Base-by-base conservation (phyloP, 2,797 vertebrate species). In the Danio kyathit region DNA sequence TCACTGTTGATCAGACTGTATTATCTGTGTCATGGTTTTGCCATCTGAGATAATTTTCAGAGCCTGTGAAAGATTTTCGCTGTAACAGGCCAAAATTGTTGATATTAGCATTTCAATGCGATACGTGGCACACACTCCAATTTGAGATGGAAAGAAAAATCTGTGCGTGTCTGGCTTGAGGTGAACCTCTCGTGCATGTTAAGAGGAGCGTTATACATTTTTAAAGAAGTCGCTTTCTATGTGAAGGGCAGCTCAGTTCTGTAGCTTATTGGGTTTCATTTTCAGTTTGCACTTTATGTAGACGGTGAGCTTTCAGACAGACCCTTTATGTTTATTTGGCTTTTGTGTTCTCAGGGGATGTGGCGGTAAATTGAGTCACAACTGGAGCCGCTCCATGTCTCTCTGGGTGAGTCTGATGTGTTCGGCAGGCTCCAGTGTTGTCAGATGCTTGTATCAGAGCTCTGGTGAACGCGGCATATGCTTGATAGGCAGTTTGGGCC, bases 401-500 rank as follows among this genome's bases (percentile, higher is more conserved):
- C 86, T 16, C 74, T 74, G 89, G 87, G 89, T 80, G 77, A 86
- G 79, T 88, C 79, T 81, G 88, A 91, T 89, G 86, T 86, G 76
- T 81, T 52, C 79, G 89, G 90, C 90, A 91, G 88, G 86, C 88
- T 63, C 84, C 84, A 86, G 76, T 74, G 52, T 89, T 82, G 83
- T 92, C 90, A 90, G 88, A 92, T 89, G 91, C 61, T 88, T 77
- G 83, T 82, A 81, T 91, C 85, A 80, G 88, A 90, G 89, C 87
- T 88, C 87, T 86, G 88, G 86, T 82, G 90, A 86, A 87, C 82
- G 91, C 89, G 89, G 87, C 92, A 91, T 91, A 92, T 92, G 91
- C 86, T 87, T 93, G 92, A 94, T 91, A 91, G 91, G 88, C 87
- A 90, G 87, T 91, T 91, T 88, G 90, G 92, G 89, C 89, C 88